Base-by-base conservation (phyloP, 1,140 invertebrate genomes). In the Procambarus clarkii region DNA sequence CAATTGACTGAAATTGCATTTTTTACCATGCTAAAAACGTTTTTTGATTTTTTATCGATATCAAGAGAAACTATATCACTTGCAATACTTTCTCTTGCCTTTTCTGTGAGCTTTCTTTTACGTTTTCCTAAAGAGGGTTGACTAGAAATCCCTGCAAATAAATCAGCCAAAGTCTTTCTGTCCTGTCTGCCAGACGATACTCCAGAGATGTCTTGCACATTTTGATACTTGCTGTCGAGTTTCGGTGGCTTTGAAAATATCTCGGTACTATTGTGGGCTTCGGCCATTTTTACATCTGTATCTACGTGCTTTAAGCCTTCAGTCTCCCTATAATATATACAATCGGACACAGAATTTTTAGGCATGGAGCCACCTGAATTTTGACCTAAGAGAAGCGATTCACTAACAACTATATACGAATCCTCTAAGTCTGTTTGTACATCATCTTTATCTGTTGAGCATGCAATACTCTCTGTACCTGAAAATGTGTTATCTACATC, bases 91-190 rank as follows among this genome's bases (percentile, higher is more conserved):
- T 79, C 76, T 64, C 77, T 80, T 60, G 50, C 77, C 24, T 80
- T 87, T n/a, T 58, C 44, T 3, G 74, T 79, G 50, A 60, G 74
- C 48, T 79, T 79, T 45, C 86, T 77, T 54, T 4, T 87, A 8
- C 77, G 76, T 24, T 87, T 77, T 5, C 50, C 76, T 58, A 58
- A 71, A 50, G 46, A 71, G 9, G 60, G 83, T 9, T 76, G 60
- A 48, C 11, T 76, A 18, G 83, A 54, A n/a, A 86, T 86, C 18
- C 71, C 69, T 50, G 83, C 21, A 34, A 86, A 76, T 48, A 86
- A 21, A 21, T 86, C 45, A 0, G 58, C 45, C 8, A 86, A 45
- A 7, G 83, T 76, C 69, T 76, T 86, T 44, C 50, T 71, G 44
- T 46, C 83, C 21, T 24, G 83, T 50, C 15, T 76, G 21, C 4